Base-by-base conservation (phyloP, 1,140 invertebrate species). In the Arion vulgaris region DNA sequence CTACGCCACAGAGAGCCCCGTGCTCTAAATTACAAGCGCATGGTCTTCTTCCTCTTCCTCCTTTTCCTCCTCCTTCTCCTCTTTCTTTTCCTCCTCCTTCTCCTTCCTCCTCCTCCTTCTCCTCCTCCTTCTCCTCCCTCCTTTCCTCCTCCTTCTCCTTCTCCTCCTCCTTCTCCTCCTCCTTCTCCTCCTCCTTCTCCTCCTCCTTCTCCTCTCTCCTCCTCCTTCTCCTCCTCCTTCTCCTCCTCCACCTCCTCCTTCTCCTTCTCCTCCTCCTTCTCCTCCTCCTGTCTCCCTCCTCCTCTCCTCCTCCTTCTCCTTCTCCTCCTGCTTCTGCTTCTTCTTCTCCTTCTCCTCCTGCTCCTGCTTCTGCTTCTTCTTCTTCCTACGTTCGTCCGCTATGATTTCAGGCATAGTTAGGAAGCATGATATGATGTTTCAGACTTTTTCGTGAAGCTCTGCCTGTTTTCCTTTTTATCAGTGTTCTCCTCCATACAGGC, bases 231-330 rank as follows among this genome's bases (percentile, higher is more conserved):
- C n/a, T 26, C n/a, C 66, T 68, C 66, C n/a, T 26, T 68, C 66
- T 68, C 66, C n/a, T 36, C n/a, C 66, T 68, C 66, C n/a, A 9
- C n/a, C 66, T 68, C 26, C n/a, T 26, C 34, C 26, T 36, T 34
- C 17, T 34, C 36, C 11, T 38, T 51, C 57, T 41, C 45, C 51
- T 62, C 34, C 34, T 17, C 15, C 34, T 78, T 51, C 57, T 57
- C 57, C 76, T 78, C 76, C 5, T 51, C 53, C 38, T 57, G 49
- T 66, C 76, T 78, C 57, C 57, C 4, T 62, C 36, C 53, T 41
- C 51, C 39, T 49, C 74, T 49, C 51, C 32, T 19, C 51, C 1
- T 53, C 74, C 51, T 26, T 77, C 74, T 77, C 74, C 51, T 41
- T 77, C 74, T 77, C 74, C 51, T 41, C 51, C 51, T 77, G n/a